Conservation (phyloP, 2,888 invertebrate genomes). For the Thera britannica region DNA sequence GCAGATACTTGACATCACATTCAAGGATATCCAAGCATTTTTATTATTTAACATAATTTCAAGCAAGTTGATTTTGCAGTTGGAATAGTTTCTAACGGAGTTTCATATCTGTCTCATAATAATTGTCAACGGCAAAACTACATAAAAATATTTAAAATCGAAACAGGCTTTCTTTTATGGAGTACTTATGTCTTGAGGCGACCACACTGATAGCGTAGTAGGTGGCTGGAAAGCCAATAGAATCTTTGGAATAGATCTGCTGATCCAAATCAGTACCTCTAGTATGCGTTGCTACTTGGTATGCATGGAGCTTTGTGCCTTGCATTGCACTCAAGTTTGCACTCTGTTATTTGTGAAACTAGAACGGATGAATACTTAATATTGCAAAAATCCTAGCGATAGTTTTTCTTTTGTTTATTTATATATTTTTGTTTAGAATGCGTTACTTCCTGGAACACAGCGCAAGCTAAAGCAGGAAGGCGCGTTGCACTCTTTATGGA, state of each 20-base stretch:
- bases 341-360: not conserved
- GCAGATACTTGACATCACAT: not conserved
- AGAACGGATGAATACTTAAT: not conserved
- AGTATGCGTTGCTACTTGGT: not conserved
- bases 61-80: no score
- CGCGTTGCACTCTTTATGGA: no score
- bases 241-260: conserved; percentile 24
- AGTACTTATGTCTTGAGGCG: conserved; percentile 19
- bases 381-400: not conserved
- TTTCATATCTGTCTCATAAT: conserved; percentile 9
- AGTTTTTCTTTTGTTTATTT: no score
- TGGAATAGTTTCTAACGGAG: not conserved
- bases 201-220: conserved; percentile 20
- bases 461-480: no score
- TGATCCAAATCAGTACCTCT: conserved; percentile 2
- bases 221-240: conserved; percentile 28
- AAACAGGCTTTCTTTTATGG: conserved; percentile 16
- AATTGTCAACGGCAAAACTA: conserved; percentile 5
- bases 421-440: no score
- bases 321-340: not conserved
- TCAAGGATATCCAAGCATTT: no score
- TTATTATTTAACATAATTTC: no score
- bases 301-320: not conserved
- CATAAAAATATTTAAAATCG: conserved; percentile 35
- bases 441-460: no score